phyloP scores from a whole-genome alignment of 2,797 vertebrate genomes.

The Propithecus perrieri region DNA sequence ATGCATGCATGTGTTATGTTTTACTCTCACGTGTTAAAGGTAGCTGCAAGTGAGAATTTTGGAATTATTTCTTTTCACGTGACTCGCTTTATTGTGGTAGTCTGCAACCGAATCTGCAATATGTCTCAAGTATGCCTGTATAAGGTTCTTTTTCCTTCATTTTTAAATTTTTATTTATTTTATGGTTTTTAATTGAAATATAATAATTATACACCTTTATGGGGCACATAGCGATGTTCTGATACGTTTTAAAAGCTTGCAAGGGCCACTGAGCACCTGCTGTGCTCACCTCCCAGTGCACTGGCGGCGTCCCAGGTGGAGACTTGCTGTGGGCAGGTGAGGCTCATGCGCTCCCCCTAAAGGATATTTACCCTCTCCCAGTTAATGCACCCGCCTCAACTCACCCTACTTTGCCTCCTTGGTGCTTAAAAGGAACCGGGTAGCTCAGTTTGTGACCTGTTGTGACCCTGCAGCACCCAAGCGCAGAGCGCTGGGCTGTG shows the following conservation, averaged over 20 bases:
- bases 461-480: too few relatives aligned
- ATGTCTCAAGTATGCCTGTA: not conserved
- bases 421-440: not conserved
- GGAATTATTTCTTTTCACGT: not conserved
- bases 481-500: not conserved
- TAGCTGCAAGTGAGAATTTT: not conserved
- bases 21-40: not conserved
- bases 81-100: not conserved
- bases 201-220: not conserved
- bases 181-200: not conserved
- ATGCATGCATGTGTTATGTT: not conserved
- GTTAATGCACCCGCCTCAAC: too few relatives aligned
- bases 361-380: not conserved
- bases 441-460: too few relatives aligned
- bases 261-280: rapidly evolving
- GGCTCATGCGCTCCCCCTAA: not conserved
- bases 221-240: not conserved
- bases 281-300: not conserved
- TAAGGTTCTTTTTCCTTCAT: not conserved
- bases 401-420: not conserved
- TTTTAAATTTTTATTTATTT: not conserved
- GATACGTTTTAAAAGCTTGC: not conserved
- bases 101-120: too few relatives aligned
- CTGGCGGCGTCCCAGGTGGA: rapidly evolving
- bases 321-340: not conserved